Conservation (phyloP, 2,113 vertebrate species). For the Myxocyprinus asiaticus region DNA sequence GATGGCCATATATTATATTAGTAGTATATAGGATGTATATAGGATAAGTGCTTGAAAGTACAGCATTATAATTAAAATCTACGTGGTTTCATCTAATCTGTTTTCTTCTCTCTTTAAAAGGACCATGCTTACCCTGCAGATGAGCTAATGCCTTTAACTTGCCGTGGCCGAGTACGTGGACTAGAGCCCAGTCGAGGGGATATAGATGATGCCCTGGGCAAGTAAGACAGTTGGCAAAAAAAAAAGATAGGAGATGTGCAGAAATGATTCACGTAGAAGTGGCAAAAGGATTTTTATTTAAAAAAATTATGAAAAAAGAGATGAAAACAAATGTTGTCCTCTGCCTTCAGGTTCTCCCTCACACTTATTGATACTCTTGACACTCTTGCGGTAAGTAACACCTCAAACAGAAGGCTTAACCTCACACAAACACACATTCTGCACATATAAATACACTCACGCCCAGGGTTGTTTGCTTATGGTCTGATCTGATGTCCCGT, state of each 20-base stretch:
- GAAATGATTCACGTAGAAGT: too few species aligned
- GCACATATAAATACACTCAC: background rate
- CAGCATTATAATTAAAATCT: background rate
- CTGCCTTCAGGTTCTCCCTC: constrained; percentile 87
- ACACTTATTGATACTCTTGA: constrained; percentile 97
- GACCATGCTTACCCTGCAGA: constrained; percentile 98
- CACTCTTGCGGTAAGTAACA: constrained; percentile 89
- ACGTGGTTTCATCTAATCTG: background rate
- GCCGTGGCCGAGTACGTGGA: constrained; percentile 92
- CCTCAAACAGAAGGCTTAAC: background rate
- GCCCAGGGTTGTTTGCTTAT: background rate
- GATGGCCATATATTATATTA: too few species aligned
- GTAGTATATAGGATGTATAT: too few species aligned
- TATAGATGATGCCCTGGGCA: constrained; percentile 94
- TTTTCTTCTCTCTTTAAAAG: constrained; percentile 67
- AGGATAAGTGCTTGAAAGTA: too few species aligned
- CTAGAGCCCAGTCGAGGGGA: constrained; percentile 96
- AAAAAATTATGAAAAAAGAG: background rate
- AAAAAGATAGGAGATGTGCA: background rate
- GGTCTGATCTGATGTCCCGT: constrained; percentile 42
- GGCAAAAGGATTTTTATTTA: too few species aligned
- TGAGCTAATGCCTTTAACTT: constrained; percentile 98
- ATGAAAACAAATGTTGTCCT: background rate
- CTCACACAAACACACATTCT: background rate
- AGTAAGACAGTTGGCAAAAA: constrained; percentile 76